Evolutionary conservation across 2,797 vertebrate species (phyloP).

Genomic region (Rhynchotus rufescens): DNA sequence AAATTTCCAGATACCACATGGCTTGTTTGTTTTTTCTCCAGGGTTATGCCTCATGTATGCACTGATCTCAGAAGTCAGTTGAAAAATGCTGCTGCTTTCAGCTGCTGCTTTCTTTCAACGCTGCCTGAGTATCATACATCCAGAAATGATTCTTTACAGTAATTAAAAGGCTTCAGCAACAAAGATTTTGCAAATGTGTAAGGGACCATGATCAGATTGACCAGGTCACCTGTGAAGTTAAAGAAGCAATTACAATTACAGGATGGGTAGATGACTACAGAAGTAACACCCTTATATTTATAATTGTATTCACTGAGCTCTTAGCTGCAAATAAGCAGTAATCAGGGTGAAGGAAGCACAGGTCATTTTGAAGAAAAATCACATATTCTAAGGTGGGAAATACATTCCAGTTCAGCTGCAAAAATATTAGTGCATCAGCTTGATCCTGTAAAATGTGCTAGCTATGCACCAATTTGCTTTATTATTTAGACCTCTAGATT

Average conservation of each 20-base stretch:
- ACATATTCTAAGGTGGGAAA: not conserved
- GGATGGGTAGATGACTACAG: not conserved
- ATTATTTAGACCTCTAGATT: not conserved
- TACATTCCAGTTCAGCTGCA: not conserved
- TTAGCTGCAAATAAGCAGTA: not conserved
- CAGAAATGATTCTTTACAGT: not conserved
- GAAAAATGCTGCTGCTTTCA: slow-evolving; percentile 34
- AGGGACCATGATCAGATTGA: not conserved
- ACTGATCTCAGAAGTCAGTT: not conserved
- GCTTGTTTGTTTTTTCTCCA: not conserved
- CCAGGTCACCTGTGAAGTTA: not conserved
- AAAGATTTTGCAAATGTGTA: not conserved
- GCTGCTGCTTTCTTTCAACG: not conserved
- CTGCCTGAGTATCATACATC: not conserved
- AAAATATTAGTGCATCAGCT: not conserved
- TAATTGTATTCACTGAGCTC: not conserved
- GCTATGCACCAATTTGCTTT: not conserved
- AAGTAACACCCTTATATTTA: not conserved
- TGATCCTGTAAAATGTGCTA: not conserved
- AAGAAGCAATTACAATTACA: not conserved
- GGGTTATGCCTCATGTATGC: not conserved
- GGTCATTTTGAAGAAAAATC: not conserved
- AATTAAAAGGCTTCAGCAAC: not conserved
- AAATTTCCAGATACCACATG: not conserved
- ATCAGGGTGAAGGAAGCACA: not conserved